Conservation (phyloP, 2,888 invertebrate genomes). For the Sinhomidia bicolor region DNA sequence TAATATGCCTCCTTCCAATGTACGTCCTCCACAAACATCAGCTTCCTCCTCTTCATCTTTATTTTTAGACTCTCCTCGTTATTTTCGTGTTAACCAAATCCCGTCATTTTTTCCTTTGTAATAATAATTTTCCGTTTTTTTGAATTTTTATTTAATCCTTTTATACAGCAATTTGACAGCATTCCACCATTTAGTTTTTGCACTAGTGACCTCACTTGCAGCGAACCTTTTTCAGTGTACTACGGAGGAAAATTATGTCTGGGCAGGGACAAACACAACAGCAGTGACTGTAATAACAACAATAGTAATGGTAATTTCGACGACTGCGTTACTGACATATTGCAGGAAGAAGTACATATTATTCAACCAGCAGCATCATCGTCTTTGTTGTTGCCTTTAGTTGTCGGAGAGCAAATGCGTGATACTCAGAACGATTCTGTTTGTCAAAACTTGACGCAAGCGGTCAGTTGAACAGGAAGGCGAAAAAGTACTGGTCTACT, state of each 20-base stretch:
- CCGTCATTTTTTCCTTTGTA: constrained; percentile 48
- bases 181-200: neutral
- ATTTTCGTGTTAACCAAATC: constrained; percentile 53
- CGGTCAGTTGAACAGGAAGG: no score
- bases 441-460: neutral
- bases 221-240: neutral
- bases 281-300: neutral
- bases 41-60: neutral
- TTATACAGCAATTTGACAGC: neutral
- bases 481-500: no score
- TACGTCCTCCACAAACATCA: neutral
- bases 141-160: neutral
- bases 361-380: no score
- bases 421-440: neutral
- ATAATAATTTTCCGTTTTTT: neutral
- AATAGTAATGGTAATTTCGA: neutral
- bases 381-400: no score
- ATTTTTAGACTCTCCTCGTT: constrained; percentile 19
- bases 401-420: no score
- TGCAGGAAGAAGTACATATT: no score
- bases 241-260: constrained; percentile 20
- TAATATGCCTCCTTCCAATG: neutral
- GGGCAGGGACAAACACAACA: neutral
- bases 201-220: neutral
- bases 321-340: neutral